Evolutionary conservation across 2,888 invertebrate species (phyloP).

Genomic region (Phyllotreta cruciferae): DNA sequence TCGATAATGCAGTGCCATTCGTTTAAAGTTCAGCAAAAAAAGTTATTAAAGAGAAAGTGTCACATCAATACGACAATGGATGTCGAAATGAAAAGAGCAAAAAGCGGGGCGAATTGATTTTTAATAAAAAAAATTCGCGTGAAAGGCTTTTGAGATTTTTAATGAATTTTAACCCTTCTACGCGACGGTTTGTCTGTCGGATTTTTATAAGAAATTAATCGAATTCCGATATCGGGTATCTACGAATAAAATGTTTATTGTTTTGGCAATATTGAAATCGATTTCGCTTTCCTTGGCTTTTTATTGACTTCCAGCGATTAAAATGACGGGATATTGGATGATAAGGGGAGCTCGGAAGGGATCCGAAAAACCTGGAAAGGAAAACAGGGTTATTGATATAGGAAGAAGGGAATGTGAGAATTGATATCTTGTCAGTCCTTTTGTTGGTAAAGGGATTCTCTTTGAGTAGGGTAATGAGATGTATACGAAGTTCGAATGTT

Average conservation of each 20-base stretch:
- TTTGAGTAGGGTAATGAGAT: constrained; percentile 32
- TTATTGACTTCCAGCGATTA: constrained; percentile 27
- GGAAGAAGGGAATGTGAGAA: constrained; percentile 30
- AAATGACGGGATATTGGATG: constrained; percentile 28
- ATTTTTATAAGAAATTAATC: not conserved
- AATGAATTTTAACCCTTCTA: not conserved
- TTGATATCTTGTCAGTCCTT: constrained; percentile 31
- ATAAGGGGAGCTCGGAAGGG: constrained; percentile 25
- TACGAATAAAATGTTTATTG: too few relatives aligned
- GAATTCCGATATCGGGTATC: not conserved
- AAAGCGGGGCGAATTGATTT: constrained; percentile 9
- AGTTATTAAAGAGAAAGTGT: constrained; percentile 14
- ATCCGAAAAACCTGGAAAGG: constrained; percentile 27
- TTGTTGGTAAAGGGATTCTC: constrained; percentile 31
- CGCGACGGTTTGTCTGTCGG: not conserved
- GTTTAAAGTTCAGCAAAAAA: constrained; percentile 8
- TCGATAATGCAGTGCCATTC: constrained; percentile 1
- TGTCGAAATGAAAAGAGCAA: constrained; percentile 1
- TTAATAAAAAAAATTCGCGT: not conserved
- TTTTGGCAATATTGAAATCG: not conserved
- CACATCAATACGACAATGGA: constrained; percentile 9
- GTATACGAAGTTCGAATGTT: constrained; percentile 31
- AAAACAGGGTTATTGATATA: constrained; percentile 32
- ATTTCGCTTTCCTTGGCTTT: constrained; percentile 12
- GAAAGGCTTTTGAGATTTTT: constrained; percentile 6